Evolutionary conservation across 2,797 vertebrate genomes (phyloP).

Genomic region (Poecile montanus): DNA sequence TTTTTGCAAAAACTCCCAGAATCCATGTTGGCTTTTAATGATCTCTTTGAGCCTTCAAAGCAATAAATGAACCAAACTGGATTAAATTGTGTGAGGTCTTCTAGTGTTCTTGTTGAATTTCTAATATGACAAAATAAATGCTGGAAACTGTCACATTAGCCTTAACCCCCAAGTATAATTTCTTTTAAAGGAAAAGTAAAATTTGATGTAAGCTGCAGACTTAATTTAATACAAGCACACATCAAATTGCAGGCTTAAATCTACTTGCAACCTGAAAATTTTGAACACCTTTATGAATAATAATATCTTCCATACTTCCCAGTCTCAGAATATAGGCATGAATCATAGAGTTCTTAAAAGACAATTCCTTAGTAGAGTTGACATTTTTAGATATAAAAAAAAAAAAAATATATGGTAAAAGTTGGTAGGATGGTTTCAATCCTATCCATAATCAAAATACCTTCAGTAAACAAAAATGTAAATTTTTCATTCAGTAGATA

Average conservation of each 20-base stretch:
- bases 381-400: background rate
- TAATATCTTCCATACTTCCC: background rate
- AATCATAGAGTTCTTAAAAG: background rate
- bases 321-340: background rate
- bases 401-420: too few species aligned
- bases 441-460: background rate
- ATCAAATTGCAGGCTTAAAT: background rate
- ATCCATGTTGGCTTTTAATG: background rate
- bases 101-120: background rate
- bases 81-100: background rate
- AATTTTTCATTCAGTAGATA: background rate
- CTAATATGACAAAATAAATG: background rate
- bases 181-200: background rate
- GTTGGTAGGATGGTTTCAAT: background rate
- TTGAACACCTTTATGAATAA: background rate
- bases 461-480: background rate
- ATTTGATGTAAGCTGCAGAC: background rate
- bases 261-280: background rate
- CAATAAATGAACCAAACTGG: background rate
- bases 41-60: background rate
- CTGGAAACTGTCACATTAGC: background rate
- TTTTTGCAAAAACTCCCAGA: background rate
- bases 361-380: background rate
- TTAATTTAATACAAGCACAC: background rate
- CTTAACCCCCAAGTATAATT: background rate